Evolutionary conservation across 2,888 invertebrate genomes (phyloP).

Genomic region (Drosophila nigricruria): DNA sequence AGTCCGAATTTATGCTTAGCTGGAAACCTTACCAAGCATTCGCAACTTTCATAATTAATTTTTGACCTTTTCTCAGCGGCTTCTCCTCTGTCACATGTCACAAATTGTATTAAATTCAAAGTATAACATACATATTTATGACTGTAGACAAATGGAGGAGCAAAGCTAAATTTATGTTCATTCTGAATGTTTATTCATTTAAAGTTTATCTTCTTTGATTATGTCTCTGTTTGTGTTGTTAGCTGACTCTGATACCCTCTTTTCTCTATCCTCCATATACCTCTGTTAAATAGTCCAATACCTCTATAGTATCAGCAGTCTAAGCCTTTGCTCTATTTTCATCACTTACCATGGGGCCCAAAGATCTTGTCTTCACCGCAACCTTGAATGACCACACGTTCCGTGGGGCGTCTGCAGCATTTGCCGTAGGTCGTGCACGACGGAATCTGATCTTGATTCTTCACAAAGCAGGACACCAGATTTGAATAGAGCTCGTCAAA

Average conservation of each 20-base stretch:
- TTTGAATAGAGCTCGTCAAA: constrained; percentile 63
- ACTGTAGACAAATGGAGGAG: neutral
- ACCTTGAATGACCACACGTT: constrained; percentile 24
- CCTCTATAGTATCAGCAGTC: neutral
- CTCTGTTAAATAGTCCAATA: too few species aligned
- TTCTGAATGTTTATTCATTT: neutral
- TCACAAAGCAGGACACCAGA: constrained; percentile 50
- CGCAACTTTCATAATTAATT: constrained; percentile 15
- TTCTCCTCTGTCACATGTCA: neutral
- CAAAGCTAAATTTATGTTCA: neutral
- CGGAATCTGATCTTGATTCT: neutral
- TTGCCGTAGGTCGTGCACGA: constrained; percentile 25
- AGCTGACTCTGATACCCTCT: neutral
- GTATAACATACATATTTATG: constrained; percentile 1
- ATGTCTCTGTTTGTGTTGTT: neutral
- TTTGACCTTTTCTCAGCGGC: neutral
- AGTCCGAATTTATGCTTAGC: constrained; percentile 6
- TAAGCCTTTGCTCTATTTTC: neutral
- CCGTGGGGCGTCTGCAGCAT: constrained; percentile 38
- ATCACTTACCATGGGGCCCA: constrained; percentile 28
- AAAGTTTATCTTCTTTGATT: neutral
- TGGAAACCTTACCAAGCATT: neutral
- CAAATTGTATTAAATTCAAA: neutral
- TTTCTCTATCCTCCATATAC: too few species aligned
- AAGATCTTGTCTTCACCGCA: constrained; percentile 24